These are phyloP conservation scores for Halocynthia roretzi DNA, from an alignment of 23 tunicate species.

Conservation along the genomic window DNA sequence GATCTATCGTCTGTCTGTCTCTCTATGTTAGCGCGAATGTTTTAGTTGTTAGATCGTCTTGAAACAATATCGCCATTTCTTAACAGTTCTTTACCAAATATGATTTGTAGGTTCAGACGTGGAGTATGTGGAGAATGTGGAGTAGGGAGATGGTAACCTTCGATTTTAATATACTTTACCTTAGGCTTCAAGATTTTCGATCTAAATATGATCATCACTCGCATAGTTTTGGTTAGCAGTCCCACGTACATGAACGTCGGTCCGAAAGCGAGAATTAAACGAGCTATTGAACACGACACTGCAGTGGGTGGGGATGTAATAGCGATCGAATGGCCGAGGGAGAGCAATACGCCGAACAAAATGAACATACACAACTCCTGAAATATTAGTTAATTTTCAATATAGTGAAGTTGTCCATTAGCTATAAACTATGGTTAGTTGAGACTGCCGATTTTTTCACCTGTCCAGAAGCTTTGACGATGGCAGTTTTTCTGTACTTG, in stretches of 20 bases:
- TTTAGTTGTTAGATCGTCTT: too few relatives aligned
- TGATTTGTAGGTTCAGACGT: too few relatives aligned
- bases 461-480: constrained; percentile 67
- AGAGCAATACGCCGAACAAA: constrained; percentile 12
- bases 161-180: constrained; percentile 8
- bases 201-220: constrained; percentile 53
- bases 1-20: too few relatives aligned
- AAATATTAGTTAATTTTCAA: background rate
- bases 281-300: background rate
- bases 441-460: background rate
- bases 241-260: constrained; percentile 53
- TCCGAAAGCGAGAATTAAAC: constrained; percentile 34
- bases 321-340: background rate
- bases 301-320: background rate
- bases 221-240: constrained; percentile 51
- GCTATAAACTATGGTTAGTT: too few relatives aligned
- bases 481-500: constrained; percentile 40
- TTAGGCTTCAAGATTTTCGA: constrained; percentile 14
- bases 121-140: too few relatives aligned
- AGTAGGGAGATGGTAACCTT: too few relatives aligned
- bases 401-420: too few relatives aligned
- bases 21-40: too few relatives aligned
- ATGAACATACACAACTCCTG: constrained; percentile 46
- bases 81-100: too few relatives aligned
- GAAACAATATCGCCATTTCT: too few relatives aligned